A percentile compares a stretch with the other conserved stretches of the same genome.
Evolutionary conservation across 2,888 invertebrate species (phyloP).

Genomic region (Ochropleura plecta): DNA sequence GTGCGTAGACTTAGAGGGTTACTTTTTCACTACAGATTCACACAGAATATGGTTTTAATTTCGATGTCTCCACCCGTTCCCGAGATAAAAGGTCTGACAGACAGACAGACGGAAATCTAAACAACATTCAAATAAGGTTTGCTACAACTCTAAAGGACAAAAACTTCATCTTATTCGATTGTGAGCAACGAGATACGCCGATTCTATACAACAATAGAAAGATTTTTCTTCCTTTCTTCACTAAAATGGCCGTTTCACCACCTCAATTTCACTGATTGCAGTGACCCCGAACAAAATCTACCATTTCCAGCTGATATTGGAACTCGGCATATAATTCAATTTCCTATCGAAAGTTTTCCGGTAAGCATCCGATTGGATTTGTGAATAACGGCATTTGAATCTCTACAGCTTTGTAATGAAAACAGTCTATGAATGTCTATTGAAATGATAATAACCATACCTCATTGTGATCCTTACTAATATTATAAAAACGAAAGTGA

Average conservation of each 20-base stretch:
- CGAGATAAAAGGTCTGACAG: too few species aligned
- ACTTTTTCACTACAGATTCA: too few species aligned
- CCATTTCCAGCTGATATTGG: slow-evolving; percentile 29
- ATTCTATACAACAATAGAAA: background rate
- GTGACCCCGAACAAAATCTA: slow-evolving; percentile 4
- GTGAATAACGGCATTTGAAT: slow-evolving; percentile 20
- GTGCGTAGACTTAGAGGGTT: too few species aligned
- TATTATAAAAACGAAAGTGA: too few species aligned
- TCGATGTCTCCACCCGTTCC: too few species aligned
- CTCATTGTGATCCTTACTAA: background rate
- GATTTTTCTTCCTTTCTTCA: background rate
- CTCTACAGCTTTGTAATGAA: slow-evolving; percentile 38
- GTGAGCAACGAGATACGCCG: background rate
- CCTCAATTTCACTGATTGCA: slow-evolving; percentile 28
- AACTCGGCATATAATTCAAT: slow-evolving; percentile 46
- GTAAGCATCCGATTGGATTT: slow-evolving; percentile 34
- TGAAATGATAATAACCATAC: slow-evolving; percentile 5
- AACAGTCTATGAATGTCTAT: background rate
- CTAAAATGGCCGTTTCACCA: background rate
- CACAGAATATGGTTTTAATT: too few species aligned
- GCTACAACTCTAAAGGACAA: background rate
- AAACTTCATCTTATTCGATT: background rate
- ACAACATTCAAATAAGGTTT: background rate
- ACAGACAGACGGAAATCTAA: background rate
- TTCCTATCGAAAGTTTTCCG: slow-evolving; percentile 22